Conservation (phyloP, 1,140 invertebrate species). For the Caenorhabditis brenneri region DNA sequence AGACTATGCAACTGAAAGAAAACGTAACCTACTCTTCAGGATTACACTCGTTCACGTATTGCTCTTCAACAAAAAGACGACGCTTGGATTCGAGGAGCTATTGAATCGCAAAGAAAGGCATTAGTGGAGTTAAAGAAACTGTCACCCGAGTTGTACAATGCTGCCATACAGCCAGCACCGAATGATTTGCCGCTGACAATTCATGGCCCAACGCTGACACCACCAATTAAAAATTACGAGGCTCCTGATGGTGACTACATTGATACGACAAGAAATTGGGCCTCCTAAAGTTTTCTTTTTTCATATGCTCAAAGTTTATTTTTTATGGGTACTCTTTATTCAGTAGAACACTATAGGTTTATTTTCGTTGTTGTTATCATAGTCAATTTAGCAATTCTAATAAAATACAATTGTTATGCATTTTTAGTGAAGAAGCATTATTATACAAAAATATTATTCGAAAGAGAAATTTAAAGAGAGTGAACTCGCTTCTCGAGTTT, state of each 20-base stretch:
- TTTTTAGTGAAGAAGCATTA: neutral
- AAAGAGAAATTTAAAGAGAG: neutral
- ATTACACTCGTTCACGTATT: conserved; percentile 56
- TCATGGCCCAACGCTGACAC: conserved; percentile 69
- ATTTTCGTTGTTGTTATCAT: neutral
- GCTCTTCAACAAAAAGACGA: conserved; percentile 56
- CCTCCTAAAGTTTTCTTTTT: conserved; percentile 39
- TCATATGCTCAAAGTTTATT: neutral
- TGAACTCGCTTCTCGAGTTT: conserved; percentile 37
- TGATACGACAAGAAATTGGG: conserved; percentile 67
- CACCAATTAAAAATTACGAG: conserved; percentile 70
- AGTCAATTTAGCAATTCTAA: neutral
- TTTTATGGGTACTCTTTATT: conserved; percentile 33
- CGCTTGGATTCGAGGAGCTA: conserved; percentile 59
- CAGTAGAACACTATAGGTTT: neutral
- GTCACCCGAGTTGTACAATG: conserved; percentile 70
- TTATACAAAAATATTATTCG: neutral
- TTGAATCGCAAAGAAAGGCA: conserved; percentile 65
- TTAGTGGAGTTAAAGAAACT: conserved; percentile 67
- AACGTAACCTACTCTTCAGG: conserved; percentile 2
- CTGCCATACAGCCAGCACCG: conserved; percentile 69
- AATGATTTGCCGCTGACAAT: conserved; percentile 61
- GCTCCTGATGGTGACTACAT: conserved; percentile 71
- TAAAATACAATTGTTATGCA: neutral
- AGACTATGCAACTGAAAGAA: too few species aligned